Evolutionary conservation across 2,888 invertebrate genomes (phyloP).

Genomic region (Tipula confusa): DNA sequence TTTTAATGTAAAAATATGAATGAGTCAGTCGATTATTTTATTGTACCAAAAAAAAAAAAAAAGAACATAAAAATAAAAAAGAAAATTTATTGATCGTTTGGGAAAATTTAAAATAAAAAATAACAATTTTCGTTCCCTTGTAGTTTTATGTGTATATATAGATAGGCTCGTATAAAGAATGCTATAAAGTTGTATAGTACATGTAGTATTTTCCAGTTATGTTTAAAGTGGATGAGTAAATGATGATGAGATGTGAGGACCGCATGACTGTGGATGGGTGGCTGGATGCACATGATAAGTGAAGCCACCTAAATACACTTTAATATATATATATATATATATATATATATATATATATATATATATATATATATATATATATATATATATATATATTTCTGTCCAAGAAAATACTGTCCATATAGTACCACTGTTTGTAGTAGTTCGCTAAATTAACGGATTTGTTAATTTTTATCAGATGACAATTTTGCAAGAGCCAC

Average conservation of each 20-base stretch:
- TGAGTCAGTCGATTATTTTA: constrained; percentile 25
- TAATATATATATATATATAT: too few relatives aligned
- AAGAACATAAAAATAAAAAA: not conserved
- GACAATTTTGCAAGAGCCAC: too few relatives aligned
- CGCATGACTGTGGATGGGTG: not conserved
- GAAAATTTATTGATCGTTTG: not conserved
- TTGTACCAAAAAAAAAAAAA: not conserved
- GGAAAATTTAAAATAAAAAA: not conserved
- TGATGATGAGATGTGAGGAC: not conserved
- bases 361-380: too few relatives aligned
- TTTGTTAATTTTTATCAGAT: too few relatives aligned
- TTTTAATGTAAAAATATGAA: constrained; percentile 7
- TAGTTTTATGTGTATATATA: not conserved
- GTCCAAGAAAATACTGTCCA: too few relatives aligned
- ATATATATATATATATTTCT: not conserved
- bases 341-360: too few relatives aligned
- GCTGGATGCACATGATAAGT: not conserved
- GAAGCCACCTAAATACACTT: too few relatives aligned
- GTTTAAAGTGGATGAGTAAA: not conserved
- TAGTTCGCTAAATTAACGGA: too few relatives aligned
- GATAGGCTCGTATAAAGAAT: not conserved
- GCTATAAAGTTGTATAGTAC: not conserved
- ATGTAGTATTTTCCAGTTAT: not conserved
- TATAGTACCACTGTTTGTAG: too few relatives aligned
- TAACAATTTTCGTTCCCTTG: not conserved